Conservation (phyloP, 2,888 invertebrate genomes). For the Hydrotaea cyrtoneurina region DNA sequence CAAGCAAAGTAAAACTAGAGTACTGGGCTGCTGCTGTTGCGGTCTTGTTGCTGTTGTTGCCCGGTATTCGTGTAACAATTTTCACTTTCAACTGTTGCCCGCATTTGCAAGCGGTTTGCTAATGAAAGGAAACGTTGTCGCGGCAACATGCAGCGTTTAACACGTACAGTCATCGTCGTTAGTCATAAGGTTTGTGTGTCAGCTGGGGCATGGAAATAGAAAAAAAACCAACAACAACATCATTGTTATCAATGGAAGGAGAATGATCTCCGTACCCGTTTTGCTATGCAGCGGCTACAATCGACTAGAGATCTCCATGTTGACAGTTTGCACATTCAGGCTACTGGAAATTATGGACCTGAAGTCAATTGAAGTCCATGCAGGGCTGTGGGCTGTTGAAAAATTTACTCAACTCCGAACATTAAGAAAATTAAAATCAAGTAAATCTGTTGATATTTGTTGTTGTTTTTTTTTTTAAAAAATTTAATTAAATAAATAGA, state of each 20-base stretch:
- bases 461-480: no score
- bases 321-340: no score
- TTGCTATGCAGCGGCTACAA: no score
- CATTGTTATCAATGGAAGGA: constrained; percentile 12
- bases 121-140: constrained; percentile 62
- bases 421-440: no score
- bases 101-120: constrained; percentile 13
- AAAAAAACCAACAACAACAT: no score
- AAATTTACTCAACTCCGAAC: no score
- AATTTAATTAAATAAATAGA: no score
- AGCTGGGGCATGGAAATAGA: constrained; percentile 31
- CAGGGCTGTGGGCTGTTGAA: no score
- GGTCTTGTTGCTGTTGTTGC: constrained; percentile 38
- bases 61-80: constrained; percentile 39
- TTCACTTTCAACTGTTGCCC: constrained; percentile 51
- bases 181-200: constrained; percentile 63
- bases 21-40: constrained; percentile 32
- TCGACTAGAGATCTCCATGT: no score
- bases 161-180: constrained; percentile 24
- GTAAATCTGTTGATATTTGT: no score
- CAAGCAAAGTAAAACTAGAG: constrained; percentile 49
- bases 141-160: not conserved
- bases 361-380: no score
- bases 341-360: no score
- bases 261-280: not conserved